Evolutionary conservation across 1,140 invertebrate species (phyloP), one percentile per base, ranked within the genome.

Genomic region (Myzus persicae): DNA sequence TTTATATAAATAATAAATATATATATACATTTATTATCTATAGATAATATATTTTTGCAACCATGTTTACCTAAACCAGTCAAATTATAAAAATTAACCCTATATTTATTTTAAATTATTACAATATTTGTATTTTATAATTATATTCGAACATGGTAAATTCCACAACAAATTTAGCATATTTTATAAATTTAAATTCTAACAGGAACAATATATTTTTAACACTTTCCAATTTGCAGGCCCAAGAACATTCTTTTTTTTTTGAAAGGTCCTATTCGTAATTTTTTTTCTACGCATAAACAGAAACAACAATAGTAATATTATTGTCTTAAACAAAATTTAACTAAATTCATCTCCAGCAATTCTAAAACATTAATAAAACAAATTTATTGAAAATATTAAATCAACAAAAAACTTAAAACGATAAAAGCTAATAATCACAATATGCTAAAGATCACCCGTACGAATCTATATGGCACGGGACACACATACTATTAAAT

Each of bases 41-140:
- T 59, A 51, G 2, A 54, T 90, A 31, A 90, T 92, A 36, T 82
- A 59, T 54, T 59, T 91, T 84, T 48, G 91, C n/a, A 93, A 93
- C 91, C 91, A 54, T 93, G 91, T 84, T 93, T 93, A 93, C 91
- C 91, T 93, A 93, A 51, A 40, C 81, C 91, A 93, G 91, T 84
- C 91, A 85, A 93, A 84, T 92, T 85, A 85, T 93, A 85, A 51
- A 84, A 93, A 51, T 93, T 84, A 93, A 93, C 81, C 76, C 91
- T 93, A 92, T 46, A n/a, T 90, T 54, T 85, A 92, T 48, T 92
- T 82, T 82, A 40, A 90, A 42, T n/a, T 42, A 90, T 90, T 90
- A 90, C 54, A 67, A 90, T 90, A 42, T 59, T 90, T 90, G 54
- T 90, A 54, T 54, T 18, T n/a, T 90, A 90, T 90, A 90, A 22